phyloP scores from a whole-genome alignment of 64 coral and sea anemone species.

The Catalaphyllia jardinei region DNA sequence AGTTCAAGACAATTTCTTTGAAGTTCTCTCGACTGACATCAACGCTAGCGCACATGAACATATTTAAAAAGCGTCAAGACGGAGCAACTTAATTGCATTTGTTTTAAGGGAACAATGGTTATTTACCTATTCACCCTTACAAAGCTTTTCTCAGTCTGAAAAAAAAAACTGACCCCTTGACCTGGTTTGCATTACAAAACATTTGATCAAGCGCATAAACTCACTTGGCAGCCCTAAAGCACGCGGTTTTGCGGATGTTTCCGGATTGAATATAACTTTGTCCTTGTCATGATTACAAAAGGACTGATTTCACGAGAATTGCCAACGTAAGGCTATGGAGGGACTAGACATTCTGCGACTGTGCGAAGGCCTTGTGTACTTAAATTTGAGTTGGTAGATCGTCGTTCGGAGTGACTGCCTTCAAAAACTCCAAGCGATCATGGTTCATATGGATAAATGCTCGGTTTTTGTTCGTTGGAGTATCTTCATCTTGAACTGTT shows the following conservation, averaged over 20 bases:
- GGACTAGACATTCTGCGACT: background rate
- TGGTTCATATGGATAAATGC: slow-evolving; percentile 43
- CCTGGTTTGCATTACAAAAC: slow-evolving; percentile 34
- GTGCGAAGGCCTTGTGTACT: background rate
- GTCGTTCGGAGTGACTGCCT: background rate
- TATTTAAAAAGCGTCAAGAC: background rate
- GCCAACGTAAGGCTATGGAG: background rate
- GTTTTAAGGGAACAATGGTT: background rate
- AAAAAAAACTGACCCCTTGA: background rate
- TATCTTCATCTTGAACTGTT: slow-evolving; percentile 9
- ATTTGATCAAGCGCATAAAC: background rate
- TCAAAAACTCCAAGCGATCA: background rate
- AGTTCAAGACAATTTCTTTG: no score
- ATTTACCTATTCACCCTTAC: background rate
- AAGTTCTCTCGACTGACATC: no score
- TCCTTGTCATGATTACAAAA: background rate
- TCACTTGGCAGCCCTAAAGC: background rate
- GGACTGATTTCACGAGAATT: background rate
- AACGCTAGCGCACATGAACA: background rate
- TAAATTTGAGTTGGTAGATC: background rate
- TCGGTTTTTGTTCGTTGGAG: slow-evolving; percentile 16
- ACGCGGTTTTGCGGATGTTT: background rate
- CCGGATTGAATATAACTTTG: background rate
- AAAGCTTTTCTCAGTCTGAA: background rate
- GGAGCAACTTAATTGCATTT: slow-evolving; percentile 22